Conservation (phyloP, 2,888 invertebrate genomes). For the Phoronis australis region DNA sequence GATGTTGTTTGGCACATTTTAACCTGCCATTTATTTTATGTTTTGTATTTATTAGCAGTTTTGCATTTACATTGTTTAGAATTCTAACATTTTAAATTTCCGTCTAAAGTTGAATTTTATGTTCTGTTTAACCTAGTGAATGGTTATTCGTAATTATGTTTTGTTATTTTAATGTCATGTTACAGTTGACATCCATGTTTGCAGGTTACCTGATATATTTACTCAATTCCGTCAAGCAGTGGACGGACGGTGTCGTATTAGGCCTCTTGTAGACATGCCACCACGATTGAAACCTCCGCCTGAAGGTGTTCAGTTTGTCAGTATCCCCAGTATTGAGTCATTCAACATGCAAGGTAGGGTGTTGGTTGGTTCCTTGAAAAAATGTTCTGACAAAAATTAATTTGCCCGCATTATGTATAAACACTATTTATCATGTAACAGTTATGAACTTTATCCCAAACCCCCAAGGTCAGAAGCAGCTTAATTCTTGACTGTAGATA, state of each 20-base stretch:
- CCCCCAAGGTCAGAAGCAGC: no score
- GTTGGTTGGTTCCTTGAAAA: no score
- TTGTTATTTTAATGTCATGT: neutral
- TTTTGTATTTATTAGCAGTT: neutral
- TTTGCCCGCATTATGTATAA: no score
- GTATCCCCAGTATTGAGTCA: constrained; percentile 24
- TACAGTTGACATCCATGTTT: neutral
- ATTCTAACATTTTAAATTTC: no score
- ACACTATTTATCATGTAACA: no score
- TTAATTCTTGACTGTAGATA: neutral
- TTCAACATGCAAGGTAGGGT: constrained; percentile 26
- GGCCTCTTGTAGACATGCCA: constrained; percentile 24
- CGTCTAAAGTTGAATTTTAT: neutral
- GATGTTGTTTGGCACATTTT: no score
- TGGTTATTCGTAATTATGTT: neutral
- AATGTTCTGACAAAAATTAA: no score
- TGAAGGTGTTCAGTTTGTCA: constrained; percentile 24
- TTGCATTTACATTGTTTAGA: no score
- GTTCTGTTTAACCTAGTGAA: neutral
- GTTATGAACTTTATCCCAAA: no score
- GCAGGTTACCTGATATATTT: constrained; percentile 38
- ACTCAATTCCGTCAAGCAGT: constrained; percentile 39
- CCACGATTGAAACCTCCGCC: constrained; percentile 32
- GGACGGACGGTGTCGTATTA: constrained; percentile 22
- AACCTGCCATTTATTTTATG: neutral